Base-by-base conservation (phyloP, 2,797 vertebrate genomes). In the Esox lucius region DNA sequence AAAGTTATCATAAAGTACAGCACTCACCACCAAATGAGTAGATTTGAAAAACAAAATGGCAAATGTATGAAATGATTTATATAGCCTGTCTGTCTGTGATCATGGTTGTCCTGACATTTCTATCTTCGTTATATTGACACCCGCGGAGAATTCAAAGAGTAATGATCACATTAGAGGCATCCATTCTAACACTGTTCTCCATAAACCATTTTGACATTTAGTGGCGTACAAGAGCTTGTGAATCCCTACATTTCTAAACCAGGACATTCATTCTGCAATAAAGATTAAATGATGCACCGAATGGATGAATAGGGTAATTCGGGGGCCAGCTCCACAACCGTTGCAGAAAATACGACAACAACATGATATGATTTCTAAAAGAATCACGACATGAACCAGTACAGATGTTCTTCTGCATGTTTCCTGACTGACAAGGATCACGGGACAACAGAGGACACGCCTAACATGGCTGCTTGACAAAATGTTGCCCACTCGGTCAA, bases 201-300 rank as follows among this genome's bases (percentile, higher is more conserved):
- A 70, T 70, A 53, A 70, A 70, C 16, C 69, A 42, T 59, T 31
- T 19, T 26, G 71, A 72, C 71, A 72, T 64, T 72, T 48, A 64
- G 61, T 64, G 28, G 15, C 28, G 11, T 19, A 53, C 48, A 17
- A 15, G 24, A 16, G 19, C 8, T 22, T 28, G 68, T 19, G 46
- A 51, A 26, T 51, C 68, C 17, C 69, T 28, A 51, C 67, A 68
- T 42, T 22, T 48, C 35, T 15, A 39, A 68, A n/a, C 19, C 39
- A 15, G 31, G 68, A 53, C 48, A 28, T 49, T 51, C 48, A 28
- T 70, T 49, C 48, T 8, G 68, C 49, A 70, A 53, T 31, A 53
- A 31, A 51, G 48, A 70, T 53, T 24, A 53, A 70, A 70, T 24
- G 8, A 53, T 68, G 48, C 48, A 28, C 15, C 42, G 22, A 24